Evolutionary conservation across 2,888 invertebrate species (phyloP).

Genomic region (Eupelmus urozonus): DNA sequence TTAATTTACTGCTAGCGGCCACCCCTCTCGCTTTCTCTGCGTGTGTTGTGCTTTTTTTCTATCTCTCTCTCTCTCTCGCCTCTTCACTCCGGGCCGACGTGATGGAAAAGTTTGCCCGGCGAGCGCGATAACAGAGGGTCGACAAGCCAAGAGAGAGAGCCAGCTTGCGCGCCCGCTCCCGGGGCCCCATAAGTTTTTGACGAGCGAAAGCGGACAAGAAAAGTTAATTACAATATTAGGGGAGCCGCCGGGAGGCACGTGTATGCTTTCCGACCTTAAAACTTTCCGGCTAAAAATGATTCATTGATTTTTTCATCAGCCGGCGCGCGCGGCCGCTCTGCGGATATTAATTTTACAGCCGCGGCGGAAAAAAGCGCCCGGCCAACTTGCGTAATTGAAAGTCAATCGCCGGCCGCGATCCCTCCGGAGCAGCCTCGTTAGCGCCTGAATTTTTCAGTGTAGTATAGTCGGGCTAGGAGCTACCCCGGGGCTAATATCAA

Average conservation of each 20-base stretch:
- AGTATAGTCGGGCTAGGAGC: not conserved
- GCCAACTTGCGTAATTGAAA: constrained; percentile 7
- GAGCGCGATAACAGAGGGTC: constrained; percentile 29
- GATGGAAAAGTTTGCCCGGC: constrained; percentile 39
- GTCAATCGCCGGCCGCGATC: constrained; percentile 16
- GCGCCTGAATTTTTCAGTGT: not conserved
- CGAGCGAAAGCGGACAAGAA: constrained; percentile 26
- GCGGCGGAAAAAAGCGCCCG: not conserved
- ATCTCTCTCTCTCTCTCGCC: not conserved
- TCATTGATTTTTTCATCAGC: constrained; percentile 28
- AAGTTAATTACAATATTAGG: constrained; percentile 45
- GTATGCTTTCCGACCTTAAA: not conserved
- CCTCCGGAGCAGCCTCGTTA: not conserved
- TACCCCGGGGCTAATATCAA: constrained; percentile 25
- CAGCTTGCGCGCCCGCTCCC: too few species aligned
- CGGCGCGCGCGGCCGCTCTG: too few species aligned
- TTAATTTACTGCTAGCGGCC: constrained; percentile 34
- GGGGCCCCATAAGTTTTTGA: constrained; percentile 30
- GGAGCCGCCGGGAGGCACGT: not conserved
- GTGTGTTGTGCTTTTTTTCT: not conserved
- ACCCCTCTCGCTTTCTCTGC: not conserved
- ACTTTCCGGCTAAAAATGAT: not conserved
- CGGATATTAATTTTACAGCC: constrained; percentile 13
- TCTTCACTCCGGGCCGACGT: not conserved
- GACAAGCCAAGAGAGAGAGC: constrained; percentile 2